Evolutionary conservation across 1,140 invertebrate genomes (phyloP), one percentile per base, ranked within the genome.

Genomic region (Nasonia vitripennis): DNA sequence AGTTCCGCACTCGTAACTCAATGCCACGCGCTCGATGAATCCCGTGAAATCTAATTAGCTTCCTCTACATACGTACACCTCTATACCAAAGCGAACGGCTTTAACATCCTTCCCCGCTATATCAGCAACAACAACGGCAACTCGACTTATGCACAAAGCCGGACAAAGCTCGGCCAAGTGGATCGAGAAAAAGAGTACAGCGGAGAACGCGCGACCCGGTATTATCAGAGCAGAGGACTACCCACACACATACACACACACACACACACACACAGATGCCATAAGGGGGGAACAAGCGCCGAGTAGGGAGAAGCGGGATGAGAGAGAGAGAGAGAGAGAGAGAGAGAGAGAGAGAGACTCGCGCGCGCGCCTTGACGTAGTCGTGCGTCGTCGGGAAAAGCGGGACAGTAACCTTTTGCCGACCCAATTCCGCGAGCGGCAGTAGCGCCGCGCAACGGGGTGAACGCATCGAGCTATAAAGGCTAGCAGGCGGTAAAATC

Each of bases 371-470:
- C 75, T 86, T 86, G 80, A 83, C 80, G 80, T 83, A 62, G 55
- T 62, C 55, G 55, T 20, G 55, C 67, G 51, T 14, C 51, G 37
- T 55, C 31, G 68, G 82, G 74, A 87, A 88, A 88, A 90, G 81
- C 88, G 85, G 89, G 87, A 89, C 89, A 88, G 83, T 89, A 88
- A 90, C 89, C 89, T 90, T 90, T 89, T 78, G 84, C 37, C 87
- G 88, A 90, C 89, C 89, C 82, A 89, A 88, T 89, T 90, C 81
- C 85, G 78, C 80, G 78, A 82, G 80, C 80, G 82, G 82, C 78
- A 12, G 37, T 31, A 41, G 34, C 67, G 31, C n/a, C 27, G 67
- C 12, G 17, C 45, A 9, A 73, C 51, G 87, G 88, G 89, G 87
- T 89, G 86, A 89, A 88, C 87, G 88, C 81, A 87, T 86, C 23